A percentile compares a stretch with the other conserved stretches of the same genome.
Evolutionary conservation across 2,888 invertebrate species (phyloP).

Genomic region (Pemphredon lugubris): DNA sequence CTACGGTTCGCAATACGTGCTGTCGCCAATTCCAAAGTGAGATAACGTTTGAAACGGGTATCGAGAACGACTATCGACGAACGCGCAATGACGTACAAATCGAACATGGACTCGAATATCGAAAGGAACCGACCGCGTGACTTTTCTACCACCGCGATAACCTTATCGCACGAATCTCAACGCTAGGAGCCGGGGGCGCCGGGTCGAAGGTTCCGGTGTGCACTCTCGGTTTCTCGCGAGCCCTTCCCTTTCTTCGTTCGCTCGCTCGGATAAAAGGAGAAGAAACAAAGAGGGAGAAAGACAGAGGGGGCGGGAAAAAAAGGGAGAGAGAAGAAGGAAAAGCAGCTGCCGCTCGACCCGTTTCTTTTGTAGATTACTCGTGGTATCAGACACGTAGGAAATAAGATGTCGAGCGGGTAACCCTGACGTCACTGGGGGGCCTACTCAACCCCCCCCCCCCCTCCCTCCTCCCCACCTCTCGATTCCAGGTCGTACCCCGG

Average conservation of each 20-base stretch:
- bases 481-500: too few relatives aligned
- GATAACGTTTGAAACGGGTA: too few relatives aligned
- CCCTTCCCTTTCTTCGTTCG: conserved; percentile 1
- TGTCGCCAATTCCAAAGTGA: too few relatives aligned
- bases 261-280: conserved; percentile 14
- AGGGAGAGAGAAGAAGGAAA: conserved; percentile 9
- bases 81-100: too few relatives aligned
- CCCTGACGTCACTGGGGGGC: conserved; percentile 50
- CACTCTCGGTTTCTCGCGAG: conserved; percentile 8
- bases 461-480: conserved; percentile 31
- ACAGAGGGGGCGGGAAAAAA: conserved; percentile 25
- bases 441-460: conserved; percentile 25
- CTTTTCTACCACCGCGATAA: conserved; percentile 27
- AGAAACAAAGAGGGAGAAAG: conserved; percentile 24
- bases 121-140: too few relatives aligned
- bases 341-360: conserved; percentile 41
- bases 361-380: conserved; percentile 65
- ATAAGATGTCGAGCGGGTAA: conserved; percentile 65
- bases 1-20: too few relatives aligned
- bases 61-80: too few relatives aligned
- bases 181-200: conserved; percentile 14
- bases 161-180: conserved; percentile 40
- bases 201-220: conserved; percentile 6
- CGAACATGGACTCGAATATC: too few relatives aligned
- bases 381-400: conserved; percentile 67